phyloP scores from a whole-genome alignment of 2,113 vertebrate species.

The Notothenia coriiceps region DNA sequence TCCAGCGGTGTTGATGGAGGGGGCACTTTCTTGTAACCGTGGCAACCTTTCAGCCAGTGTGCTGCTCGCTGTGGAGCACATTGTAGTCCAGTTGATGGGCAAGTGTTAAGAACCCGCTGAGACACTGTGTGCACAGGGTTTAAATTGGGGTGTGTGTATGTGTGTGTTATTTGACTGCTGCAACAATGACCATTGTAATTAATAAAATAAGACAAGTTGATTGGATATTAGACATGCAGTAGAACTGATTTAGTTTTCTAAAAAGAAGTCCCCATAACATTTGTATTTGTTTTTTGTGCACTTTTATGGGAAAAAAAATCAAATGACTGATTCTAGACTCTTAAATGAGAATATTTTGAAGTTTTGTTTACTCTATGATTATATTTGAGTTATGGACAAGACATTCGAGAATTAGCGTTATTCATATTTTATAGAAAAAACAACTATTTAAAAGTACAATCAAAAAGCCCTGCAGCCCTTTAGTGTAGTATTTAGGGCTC shows the following conservation, averaged over 20 bases:
- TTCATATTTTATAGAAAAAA: too few species aligned
- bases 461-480: neutral
- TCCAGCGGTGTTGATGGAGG: slow-evolving; percentile 45
- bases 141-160: neutral
- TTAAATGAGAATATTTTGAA: too few species aligned
- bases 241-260: too few species aligned
- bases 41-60: slow-evolving; percentile 65
- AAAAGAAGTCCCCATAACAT: too few species aligned
- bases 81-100: slow-evolving; percentile 54
- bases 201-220: slow-evolving; percentile 1
- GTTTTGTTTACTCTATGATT: too few species aligned
- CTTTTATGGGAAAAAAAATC: too few species aligned
- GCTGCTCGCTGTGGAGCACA: slow-evolving; percentile 35
- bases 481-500: too few species aligned
- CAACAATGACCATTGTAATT: neutral
- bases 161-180: neutral
- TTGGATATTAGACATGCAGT: neutral
- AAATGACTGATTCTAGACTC: too few species aligned
- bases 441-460: too few species aligned
- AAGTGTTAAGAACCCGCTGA: slow-evolving; percentile 58
- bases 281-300: neutral
- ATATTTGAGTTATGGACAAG: too few species aligned
- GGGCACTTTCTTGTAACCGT: slow-evolving; percentile 70
- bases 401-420: too few species aligned
- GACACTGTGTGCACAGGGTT: slow-evolving; percentile 8